Conservation (phyloP, 64 coral and sea anemone species). For the Trachythela sp. region DNA sequence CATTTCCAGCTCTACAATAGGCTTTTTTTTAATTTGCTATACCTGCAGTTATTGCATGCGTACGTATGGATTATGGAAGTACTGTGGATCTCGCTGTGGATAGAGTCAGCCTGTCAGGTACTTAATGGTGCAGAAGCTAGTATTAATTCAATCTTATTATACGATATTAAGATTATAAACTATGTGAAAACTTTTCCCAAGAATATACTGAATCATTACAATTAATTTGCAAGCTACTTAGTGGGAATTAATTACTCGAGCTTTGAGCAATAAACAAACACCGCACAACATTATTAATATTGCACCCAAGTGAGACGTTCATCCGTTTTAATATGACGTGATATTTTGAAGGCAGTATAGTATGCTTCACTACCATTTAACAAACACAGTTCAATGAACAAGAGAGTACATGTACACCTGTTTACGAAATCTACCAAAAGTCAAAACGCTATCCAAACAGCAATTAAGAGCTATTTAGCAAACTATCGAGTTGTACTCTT, state of each 20-base stretch:
- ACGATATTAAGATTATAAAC: too few species aligned
- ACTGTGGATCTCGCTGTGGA: too few species aligned
- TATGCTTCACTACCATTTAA: background rate
- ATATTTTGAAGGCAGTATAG: background rate
- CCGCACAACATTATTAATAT: background rate
- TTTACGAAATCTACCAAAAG: background rate
- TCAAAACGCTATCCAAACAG: background rate
- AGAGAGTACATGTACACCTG: background rate
- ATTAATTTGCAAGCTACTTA: too few species aligned
- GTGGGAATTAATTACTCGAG: background rate
- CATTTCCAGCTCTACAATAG: too few species aligned
- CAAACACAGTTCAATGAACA: constrained; percentile 1
- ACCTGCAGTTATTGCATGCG: too few species aligned
- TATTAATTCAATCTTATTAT: too few species aligned
- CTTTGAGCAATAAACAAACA: background rate
- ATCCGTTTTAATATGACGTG: background rate
- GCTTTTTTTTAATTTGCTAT: too few species aligned
- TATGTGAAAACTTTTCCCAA: background rate
- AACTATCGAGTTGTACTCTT: background rate
- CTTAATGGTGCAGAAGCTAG: too few species aligned
- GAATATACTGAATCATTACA: background rate
- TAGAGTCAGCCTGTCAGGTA: too few species aligned
- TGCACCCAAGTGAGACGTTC: background rate
- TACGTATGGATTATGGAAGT: too few species aligned
- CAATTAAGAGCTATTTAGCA: background rate